These are phyloP conservation scores for Oasisia sp. DNA, from an alignment of 2,888 invertebrate species.

Conservation along the genomic window DNA sequence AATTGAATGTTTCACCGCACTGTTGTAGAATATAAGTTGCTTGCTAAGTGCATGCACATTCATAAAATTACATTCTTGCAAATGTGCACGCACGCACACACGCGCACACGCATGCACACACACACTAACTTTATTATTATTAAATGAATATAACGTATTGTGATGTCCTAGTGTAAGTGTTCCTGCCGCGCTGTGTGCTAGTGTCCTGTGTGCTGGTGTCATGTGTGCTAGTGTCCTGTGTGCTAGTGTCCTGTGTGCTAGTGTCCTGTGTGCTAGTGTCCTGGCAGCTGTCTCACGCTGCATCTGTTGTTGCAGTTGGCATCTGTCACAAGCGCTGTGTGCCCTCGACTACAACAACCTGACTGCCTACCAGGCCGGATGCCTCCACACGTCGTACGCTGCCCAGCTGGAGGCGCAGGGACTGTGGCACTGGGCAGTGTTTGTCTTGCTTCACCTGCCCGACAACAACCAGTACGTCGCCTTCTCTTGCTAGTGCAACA, in stretches of 20 bases:
- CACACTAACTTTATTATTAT: too few species aligned
- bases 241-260: not conserved
- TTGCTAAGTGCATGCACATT: too few species aligned
- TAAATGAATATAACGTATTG: too few species aligned
- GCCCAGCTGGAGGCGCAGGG: conserved; percentile 84
- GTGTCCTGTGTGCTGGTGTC: too few species aligned
- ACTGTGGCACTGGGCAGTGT: conserved; percentile 88
- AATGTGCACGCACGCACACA: too few species aligned
- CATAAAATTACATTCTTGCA: too few species aligned
- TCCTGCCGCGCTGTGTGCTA: not conserved
- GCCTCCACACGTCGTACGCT: conserved; percentile 79
- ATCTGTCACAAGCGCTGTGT: conserved; percentile 76
- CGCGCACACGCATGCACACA: too few species aligned
- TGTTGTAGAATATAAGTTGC: too few species aligned
- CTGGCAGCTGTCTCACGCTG: not conserved
- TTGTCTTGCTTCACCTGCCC: conserved; percentile 72
- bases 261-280: not conserved
- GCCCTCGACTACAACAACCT: conserved; percentile 74
- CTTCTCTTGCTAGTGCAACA: not conserved
- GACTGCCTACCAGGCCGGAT: conserved; percentile 69
- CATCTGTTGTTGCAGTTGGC: conserved; percentile 74
- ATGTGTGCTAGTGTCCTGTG: too few species aligned
- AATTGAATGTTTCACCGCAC: too few species aligned
- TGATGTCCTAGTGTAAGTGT: not conserved
- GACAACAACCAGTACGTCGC: conserved; percentile 53